A percentile compares a stretch with the other conserved stretches of the same genome.
These are phyloP conservation scores for Heliconius hermathena DNA, from an alignment of 1,140 invertebrate species.

Conservation along the genomic window DNA sequence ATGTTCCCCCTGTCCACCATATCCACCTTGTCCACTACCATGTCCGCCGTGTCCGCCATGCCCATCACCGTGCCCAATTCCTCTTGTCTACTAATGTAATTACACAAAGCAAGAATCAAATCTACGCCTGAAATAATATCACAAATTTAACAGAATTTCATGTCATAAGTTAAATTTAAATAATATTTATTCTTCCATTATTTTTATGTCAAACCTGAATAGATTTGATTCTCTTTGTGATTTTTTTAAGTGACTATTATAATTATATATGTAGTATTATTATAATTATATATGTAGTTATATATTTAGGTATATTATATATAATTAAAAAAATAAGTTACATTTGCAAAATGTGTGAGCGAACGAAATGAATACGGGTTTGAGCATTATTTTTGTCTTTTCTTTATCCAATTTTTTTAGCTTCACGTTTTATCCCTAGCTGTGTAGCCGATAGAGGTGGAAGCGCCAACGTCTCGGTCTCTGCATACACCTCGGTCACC, in stretches of 20 bases:
- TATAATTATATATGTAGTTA: slow-evolving; percentile 6
- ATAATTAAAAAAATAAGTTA: slow-evolving; percentile 38
- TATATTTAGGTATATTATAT: neutral
- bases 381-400: slow-evolving; percentile 32
- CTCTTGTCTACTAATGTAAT: slow-evolving; percentile 22
- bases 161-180: no score
- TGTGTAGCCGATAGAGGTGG: no score
- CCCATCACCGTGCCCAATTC: slow-evolving; percentile 18
- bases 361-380: slow-evolving; percentile 56
- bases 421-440: neutral
- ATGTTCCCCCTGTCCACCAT: neutral
- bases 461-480: no score
- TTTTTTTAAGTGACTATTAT: neutral
- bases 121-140: neutral
- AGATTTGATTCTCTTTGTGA: neutral
- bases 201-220: neutral
- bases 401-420: neutral
- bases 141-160: neutral
- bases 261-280: neutral
- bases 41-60: slow-evolving; percentile 17
- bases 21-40: slow-evolving; percentile 5
- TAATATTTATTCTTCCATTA: no score
- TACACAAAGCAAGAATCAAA: neutral
- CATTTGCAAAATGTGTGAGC: slow-evolving; percentile 55
- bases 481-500: no score